These are phyloP conservation scores for Lasioglossum albipes DNA, from an alignment of 1,140 invertebrate genomes.

Conservation along the genomic window DNA sequence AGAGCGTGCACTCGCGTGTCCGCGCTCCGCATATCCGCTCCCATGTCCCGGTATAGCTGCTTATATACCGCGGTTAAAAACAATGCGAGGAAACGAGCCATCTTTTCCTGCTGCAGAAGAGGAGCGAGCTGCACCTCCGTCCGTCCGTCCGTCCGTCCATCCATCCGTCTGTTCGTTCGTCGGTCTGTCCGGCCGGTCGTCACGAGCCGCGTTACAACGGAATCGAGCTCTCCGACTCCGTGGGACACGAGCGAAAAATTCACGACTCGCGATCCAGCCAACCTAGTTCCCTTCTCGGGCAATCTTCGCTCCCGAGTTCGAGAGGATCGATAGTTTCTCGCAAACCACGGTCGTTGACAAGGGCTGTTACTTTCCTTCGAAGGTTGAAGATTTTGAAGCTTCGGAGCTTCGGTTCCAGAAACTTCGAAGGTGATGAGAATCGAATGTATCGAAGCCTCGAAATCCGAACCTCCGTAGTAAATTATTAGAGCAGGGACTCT, in stretches of 20 bases:
- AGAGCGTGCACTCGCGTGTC: conserved; percentile 59
- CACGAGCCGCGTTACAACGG: conserved; percentile 31
- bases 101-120: conserved; percentile 66
- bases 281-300: too few relatives aligned
- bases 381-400: too few relatives aligned
- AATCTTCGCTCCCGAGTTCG: too few relatives aligned
- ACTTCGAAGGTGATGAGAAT: too few relatives aligned
- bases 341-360: too few relatives aligned
- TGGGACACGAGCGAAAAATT: neutral
- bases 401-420: too few relatives aligned
- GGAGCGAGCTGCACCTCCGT: conserved; percentile 49
- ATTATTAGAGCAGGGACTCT: too few relatives aligned
- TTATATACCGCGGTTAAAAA: conserved; percentile 65
- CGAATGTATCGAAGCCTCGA: too few relatives aligned
- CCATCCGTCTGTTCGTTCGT: conserved; percentile 27
- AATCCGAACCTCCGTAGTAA: too few relatives aligned
- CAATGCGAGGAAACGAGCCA: conserved; percentile 71
- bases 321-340: too few relatives aligned
- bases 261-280: neutral
- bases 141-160: conserved; percentile 31
- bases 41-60: conserved; percentile 66
- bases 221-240: conserved; percentile 3
- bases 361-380: too few relatives aligned
- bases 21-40: conserved; percentile 64
- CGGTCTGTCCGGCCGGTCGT: conserved; percentile 10